Percentiles rank a stretch among this genome's conserved stretches.
phyloP scores from a whole-genome alignment of 2,113 vertebrate genomes.

The Lepus timidus region DNA sequence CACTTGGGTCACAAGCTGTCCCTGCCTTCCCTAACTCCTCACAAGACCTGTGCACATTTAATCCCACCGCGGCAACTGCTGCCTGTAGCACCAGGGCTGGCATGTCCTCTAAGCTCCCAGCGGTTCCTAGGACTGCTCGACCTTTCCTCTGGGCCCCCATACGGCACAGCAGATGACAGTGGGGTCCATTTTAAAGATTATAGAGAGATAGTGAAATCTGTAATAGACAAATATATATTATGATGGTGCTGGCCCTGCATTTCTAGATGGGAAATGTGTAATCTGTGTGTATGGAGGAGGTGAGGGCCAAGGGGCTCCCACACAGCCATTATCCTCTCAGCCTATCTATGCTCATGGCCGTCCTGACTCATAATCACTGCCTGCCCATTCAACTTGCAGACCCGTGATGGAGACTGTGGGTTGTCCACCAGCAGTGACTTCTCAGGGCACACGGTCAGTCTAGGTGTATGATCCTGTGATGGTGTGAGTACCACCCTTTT shows the following conservation, averaged over 20 bases:
- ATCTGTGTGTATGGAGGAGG: not conserved
- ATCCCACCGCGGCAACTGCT: not conserved
- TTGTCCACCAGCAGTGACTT: not conserved
- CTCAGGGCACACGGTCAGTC: not conserved
- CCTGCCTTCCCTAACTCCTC: not conserved
- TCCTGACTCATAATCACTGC: accelerated
- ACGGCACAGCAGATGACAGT: not conserved
- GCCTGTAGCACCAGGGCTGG: not conserved
- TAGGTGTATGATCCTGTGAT: not conserved
- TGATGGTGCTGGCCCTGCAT: not conserved
- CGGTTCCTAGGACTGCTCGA: not conserved
- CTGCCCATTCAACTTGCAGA: not conserved
- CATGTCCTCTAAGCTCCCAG: not conserved
- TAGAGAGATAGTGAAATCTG: not conserved
- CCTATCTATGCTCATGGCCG: not conserved
- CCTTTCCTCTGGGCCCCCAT: not conserved
- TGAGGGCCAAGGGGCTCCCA: not conserved
- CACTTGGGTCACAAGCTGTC: not conserved
- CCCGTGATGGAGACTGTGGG: not conserved
- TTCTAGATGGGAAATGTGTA: not conserved
- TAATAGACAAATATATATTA: not conserved
- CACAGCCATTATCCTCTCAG: not conserved
- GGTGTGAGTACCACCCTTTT: no score
- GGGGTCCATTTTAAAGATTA: not conserved
- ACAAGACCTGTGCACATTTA: not conserved